These are phyloP conservation scores for Ficedula albicollis DNA, from an alignment of 2,797 vertebrate species.

Conservation along the genomic window DNA sequence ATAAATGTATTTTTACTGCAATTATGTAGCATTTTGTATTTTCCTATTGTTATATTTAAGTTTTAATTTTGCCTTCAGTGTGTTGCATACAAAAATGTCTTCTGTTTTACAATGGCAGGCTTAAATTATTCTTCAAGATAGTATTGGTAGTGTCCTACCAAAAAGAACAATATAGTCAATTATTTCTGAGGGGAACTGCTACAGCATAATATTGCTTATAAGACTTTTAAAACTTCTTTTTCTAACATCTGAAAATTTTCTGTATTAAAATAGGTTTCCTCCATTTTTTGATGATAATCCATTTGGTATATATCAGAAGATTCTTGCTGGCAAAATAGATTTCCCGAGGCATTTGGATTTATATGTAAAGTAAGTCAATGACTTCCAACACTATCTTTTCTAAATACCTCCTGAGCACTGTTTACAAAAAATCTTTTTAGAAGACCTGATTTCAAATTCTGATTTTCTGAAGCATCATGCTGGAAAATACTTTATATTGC, in stretches of 20 bases:
- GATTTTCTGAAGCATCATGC: neutral
- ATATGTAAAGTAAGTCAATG: conserved; percentile 89
- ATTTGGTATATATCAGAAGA: conserved; percentile 97
- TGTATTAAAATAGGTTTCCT: conserved; percentile 82
- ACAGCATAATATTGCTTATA: neutral
- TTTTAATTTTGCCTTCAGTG: neutral
- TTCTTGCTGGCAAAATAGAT: conserved; percentile 93
- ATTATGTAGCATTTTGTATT: neutral
- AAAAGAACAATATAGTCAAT: neutral
- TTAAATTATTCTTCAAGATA: neutral
- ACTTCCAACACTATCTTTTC: neutral
- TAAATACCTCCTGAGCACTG: neutral
- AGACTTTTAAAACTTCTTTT: neutral
- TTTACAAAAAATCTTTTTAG: neutral
- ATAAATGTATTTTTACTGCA: neutral
- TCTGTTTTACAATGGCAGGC: neutral
- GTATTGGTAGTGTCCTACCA: neutral
- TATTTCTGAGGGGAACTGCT: neutral
- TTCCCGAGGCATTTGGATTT: conserved; percentile 96
- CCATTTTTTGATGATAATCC: conserved; percentile 98
- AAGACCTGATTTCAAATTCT: neutral
- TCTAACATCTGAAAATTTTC: conserved; percentile 13
- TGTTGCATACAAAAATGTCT: neutral
- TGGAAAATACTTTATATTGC: neutral
- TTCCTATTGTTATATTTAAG: neutral